These are phyloP conservation scores for Pantelozetes paolii DNA, from an alignment of 2,888 invertebrate genomes.

Conservation along the genomic window DNA sequence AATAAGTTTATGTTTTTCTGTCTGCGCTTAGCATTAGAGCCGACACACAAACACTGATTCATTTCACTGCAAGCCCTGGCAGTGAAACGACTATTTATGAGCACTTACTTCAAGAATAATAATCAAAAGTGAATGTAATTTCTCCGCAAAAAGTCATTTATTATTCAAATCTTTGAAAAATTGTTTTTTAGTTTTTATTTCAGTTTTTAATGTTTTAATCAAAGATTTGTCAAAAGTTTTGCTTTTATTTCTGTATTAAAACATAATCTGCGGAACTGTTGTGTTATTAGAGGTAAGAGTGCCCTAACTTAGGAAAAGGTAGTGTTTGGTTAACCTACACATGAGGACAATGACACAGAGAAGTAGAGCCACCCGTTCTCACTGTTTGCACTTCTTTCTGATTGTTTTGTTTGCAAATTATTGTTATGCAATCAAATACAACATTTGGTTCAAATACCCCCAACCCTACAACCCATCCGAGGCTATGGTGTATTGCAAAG, in stretches of 20 bases:
- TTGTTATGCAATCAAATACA: slow-evolving; percentile 13
- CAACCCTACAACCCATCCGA: slow-evolving; percentile 29
- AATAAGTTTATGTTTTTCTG: slow-evolving; percentile 4
- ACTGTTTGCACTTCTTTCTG: not conserved
- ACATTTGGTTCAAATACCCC: slow-evolving; percentile 41
- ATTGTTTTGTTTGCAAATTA: slow-evolving; percentile 12
- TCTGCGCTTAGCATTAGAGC: slow-evolving; percentile 26
- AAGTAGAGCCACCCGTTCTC: not conserved
- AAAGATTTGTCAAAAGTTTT: not conserved
- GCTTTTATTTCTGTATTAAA: not conserved
- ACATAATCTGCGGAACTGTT: not conserved
- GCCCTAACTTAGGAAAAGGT: slow-evolving; percentile 11
- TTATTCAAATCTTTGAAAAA: too few species aligned
- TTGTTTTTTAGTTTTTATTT: too few species aligned
- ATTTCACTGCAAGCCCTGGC: slow-evolving; percentile 26
- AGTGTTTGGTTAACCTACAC: slow-evolving; percentile 30
- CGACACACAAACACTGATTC: slow-evolving; percentile 31
- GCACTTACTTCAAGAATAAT: too few species aligned
- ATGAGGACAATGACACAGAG: slow-evolving; percentile 32
- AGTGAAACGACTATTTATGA: slow-evolving; percentile 7
- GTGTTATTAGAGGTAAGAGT: not conserved
- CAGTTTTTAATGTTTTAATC: too few species aligned
- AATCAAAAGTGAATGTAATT: too few species aligned
- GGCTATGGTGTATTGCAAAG: slow-evolving; percentile 24
- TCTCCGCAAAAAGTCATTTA: too few species aligned